phyloP scores from a whole-genome alignment of 2,888 invertebrate species.

The Stictocephala bisonia region DNA sequence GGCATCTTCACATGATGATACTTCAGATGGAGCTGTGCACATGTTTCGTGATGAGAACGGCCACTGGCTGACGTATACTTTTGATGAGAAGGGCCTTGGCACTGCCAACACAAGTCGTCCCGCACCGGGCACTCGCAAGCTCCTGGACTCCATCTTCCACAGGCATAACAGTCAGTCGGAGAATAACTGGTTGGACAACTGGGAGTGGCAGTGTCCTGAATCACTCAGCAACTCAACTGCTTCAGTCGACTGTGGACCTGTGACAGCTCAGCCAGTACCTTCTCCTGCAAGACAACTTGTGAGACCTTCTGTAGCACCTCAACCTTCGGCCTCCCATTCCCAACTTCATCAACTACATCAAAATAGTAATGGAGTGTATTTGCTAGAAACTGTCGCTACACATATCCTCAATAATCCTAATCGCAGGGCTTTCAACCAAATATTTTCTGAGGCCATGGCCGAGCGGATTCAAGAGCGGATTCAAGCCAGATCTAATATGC shows the following conservation, averaged over 20 bases:
- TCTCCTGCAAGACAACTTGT: constrained; percentile 34
- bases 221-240: constrained; percentile 45
- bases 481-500: no score
- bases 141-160: constrained; percentile 40
- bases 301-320: constrained; percentile 65
- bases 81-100: constrained; percentile 74
- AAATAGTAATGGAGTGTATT: constrained; percentile 47
- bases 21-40: constrained; percentile 84
- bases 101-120: constrained; percentile 37
- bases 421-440: constrained; percentile 43
- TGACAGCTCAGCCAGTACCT: neutral
- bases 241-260: constrained; percentile 37
- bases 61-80: constrained; percentile 88
- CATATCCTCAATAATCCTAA: constrained; percentile 41
- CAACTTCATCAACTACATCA: constrained; percentile 60
- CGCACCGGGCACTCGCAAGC: constrained; percentile 29
- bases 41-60: constrained; percentile 80
- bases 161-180: constrained; percentile 44
- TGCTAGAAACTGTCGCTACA: constrained; percentile 48
- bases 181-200: constrained; percentile 46
- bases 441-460: constrained; percentile 37
- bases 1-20: constrained; percentile 83
- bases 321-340: constrained; percentile 49
- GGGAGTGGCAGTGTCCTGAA: constrained; percentile 48
- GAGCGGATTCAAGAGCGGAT: no score